Conservation (phyloP, 2,888 invertebrate genomes). For the Callyntrura sp. region DNA sequence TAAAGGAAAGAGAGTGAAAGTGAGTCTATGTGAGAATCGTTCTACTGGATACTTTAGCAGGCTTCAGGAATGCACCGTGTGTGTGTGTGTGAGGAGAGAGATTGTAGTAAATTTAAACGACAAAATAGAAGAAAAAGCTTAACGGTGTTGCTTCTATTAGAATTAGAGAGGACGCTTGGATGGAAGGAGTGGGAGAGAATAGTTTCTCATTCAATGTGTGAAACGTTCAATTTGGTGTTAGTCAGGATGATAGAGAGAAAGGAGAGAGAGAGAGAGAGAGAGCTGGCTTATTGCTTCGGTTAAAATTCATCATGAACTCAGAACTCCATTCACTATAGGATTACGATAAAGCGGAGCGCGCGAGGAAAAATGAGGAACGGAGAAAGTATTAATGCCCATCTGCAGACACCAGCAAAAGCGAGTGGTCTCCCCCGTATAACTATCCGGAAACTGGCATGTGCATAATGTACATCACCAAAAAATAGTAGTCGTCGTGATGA, state of each 20-base stretch:
- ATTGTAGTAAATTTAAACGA: conserved; percentile 48
- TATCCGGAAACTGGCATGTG: neutral
- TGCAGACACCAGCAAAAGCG: no score
- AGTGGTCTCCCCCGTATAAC: no score
- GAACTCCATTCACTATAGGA: conserved; percentile 38
- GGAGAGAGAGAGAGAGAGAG: conserved; percentile 1
- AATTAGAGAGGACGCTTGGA: conserved; percentile 10
- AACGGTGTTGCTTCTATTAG: conserved; percentile 32
- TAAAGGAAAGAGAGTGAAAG: neutral
- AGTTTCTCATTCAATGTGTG: conserved; percentile 72
- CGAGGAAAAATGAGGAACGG: neutral
- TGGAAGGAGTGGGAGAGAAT: conserved; percentile 35
- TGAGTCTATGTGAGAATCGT: neutral
- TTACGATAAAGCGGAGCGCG: conserved; percentile 17
- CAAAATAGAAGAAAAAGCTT: conserved; percentile 44
- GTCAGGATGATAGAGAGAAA: conserved; percentile 36
- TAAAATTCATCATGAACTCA: conserved; percentile 72
- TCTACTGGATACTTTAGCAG: neutral
- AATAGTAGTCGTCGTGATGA: neutral
- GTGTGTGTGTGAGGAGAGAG: conserved; percentile 17
- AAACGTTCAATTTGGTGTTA: conserved; percentile 69
- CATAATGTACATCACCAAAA: neutral
- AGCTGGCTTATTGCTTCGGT: conserved; percentile 68
- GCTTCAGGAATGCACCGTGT: neutral
- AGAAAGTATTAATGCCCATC: neutral